Conservation (phyloP, 2,113 vertebrate genomes). For the Stegostoma tigrinum region DNA sequence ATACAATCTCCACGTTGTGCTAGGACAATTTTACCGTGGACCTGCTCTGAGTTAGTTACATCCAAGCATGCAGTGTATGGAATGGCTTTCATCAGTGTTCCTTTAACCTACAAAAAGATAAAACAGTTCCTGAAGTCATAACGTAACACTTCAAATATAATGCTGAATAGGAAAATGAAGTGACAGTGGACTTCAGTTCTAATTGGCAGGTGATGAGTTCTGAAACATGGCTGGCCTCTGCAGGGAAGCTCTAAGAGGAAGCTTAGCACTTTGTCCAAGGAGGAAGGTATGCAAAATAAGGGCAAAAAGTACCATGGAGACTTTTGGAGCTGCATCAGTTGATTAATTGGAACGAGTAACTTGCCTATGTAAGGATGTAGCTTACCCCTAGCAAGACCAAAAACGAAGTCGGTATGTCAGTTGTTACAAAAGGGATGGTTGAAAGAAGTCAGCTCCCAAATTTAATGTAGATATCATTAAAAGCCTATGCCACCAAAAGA, state of each 20-base stretch:
- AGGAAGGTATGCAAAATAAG: not conserved
- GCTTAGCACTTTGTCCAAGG: not conserved
- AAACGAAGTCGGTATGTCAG: not conserved
- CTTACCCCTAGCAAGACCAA: not conserved
- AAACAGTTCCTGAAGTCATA: not conserved
- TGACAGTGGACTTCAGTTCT: not conserved
- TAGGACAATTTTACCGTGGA: constrained; percentile 56
- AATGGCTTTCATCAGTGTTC: constrained; percentile 53
- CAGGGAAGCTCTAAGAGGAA: not conserved
- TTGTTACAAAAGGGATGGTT: not conserved
- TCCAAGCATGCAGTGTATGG: constrained; percentile 61
- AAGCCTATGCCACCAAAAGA: not conserved
- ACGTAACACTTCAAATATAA: not conserved
- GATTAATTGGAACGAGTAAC: not conserved
- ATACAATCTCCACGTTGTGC: constrained; percentile 65
- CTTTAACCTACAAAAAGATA: constrained; percentile 55
- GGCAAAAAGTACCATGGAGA: not conserved
- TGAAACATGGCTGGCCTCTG: not conserved
- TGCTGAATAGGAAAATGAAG: not conserved
- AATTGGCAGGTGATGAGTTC: not conserved
- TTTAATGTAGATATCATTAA: not conserved
- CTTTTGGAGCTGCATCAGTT: not conserved
- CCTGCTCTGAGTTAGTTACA: constrained; percentile 51
- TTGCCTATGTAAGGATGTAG: not conserved
- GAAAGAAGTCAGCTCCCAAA: not conserved